Evolutionary conservation across 1,140 invertebrate genomes (phyloP).

Genomic region (Diplogasteroides magnus): DNA sequence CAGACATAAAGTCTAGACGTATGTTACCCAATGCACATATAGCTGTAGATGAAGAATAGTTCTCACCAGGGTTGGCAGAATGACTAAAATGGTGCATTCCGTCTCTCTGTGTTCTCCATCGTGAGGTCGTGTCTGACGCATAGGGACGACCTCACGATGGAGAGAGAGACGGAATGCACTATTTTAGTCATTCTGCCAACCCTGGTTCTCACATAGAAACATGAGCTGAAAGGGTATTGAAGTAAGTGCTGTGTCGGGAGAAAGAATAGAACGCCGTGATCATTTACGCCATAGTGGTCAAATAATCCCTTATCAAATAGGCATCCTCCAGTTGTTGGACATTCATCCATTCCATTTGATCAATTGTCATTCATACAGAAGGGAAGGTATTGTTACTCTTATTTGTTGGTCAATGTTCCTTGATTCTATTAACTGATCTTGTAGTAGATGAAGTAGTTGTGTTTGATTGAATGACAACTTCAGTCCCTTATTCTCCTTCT

Average conservation of each 20-base stretch:
- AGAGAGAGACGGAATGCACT: no score
- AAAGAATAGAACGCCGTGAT: constrained; percentile 30
- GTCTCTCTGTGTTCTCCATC: no score
- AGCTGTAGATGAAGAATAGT: constrained; percentile 34
- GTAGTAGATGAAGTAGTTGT: no score
- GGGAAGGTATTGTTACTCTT: not conserved
- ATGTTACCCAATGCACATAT: constrained; percentile 44
- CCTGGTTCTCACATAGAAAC: constrained; percentile 45
- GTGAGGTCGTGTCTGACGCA: no score
- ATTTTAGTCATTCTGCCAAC: no score
- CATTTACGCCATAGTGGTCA: constrained; percentile 26
- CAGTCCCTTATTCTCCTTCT: constrained; percentile 2
- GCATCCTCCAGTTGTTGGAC: constrained; percentile 37
- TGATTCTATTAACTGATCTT: not conserved
- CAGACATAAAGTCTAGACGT: constrained; percentile 25
- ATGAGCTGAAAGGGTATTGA: constrained; percentile 35
- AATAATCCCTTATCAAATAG: constrained; percentile 41
- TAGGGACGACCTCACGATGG: no score
- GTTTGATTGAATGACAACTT: no score
- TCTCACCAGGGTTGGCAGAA: no score
- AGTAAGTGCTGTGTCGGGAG: constrained; percentile 1
- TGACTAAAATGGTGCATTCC: no score
- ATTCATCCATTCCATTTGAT: constrained; percentile 3
- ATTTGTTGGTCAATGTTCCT: no score
- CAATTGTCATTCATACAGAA: not conserved